These are phyloP conservation scores for Scaptomyza cyrtandrae DNA, from an alignment of 2,888 invertebrate species.

Conservation along the genomic window DNA sequence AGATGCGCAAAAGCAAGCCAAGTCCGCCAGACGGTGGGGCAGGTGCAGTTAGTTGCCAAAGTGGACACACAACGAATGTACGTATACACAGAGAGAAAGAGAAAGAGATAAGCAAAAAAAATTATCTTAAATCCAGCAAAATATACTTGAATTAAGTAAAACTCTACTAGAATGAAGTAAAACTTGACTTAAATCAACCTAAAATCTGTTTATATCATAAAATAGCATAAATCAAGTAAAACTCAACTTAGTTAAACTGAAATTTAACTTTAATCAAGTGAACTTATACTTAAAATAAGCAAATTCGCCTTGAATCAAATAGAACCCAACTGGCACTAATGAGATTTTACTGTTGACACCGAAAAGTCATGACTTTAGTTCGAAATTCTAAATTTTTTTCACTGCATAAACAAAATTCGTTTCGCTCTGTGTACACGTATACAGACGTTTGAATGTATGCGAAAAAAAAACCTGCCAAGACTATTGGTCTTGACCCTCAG, in stretches of 20 bases:
- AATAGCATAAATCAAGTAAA: too few relatives aligned
- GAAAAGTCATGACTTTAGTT: neutral
- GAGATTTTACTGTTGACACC: neutral
- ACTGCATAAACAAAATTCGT: neutral
- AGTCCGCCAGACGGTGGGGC: constrained; percentile 35
- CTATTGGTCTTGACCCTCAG: constrained; percentile 55
- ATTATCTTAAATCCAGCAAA: neutral
- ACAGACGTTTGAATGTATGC: constrained; percentile 42
- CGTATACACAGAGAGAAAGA: neutral
- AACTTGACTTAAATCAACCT: too few relatives aligned
- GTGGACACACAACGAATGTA: constrained; percentile 12
- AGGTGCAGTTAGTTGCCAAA: constrained; percentile 57
- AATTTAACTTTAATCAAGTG: neutral
- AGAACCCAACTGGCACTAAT: neutral
- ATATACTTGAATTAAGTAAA: neutral
- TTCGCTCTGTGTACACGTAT: neutral
- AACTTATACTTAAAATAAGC: neutral
- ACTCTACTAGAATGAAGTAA: neutral
- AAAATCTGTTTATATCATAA: too few relatives aligned
- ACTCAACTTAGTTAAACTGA: too few relatives aligned
- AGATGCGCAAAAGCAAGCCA: constrained; percentile 53
- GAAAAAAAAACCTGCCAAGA: constrained; percentile 20
- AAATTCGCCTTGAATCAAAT: neutral
- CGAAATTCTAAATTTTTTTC: neutral
- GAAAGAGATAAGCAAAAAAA: neutral